Conservation (phyloP, 1,140 invertebrate genomes). For the Zaprionus nigranus region DNA sequence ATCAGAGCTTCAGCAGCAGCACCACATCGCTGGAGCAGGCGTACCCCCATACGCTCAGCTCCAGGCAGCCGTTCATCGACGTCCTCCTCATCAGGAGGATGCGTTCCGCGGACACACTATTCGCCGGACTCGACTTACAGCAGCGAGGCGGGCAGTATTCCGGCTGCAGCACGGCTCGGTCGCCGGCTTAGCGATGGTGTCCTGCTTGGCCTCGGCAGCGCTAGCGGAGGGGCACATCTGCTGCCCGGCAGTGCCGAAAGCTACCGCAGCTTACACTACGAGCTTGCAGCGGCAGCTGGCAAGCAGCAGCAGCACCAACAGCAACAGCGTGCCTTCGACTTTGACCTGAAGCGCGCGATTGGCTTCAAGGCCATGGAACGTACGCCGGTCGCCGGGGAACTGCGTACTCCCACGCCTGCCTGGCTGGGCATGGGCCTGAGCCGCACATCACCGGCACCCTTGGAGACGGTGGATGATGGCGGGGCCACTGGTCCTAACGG, state of each 20-base stretch:
- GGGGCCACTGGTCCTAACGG: constrained; percentile 8
- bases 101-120: constrained; percentile 55
- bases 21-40: constrained; percentile 81
- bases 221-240: constrained; percentile 51
- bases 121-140: constrained; percentile 80
- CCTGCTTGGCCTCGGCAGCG: constrained; percentile 61
- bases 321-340: constrained; percentile 85
- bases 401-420: constrained; percentile 91
- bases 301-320: constrained; percentile 43
- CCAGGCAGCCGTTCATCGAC: constrained; percentile 63
- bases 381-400: constrained; percentile 87
- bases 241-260: constrained; percentile 74
- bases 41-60: constrained; percentile 76
- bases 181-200: constrained; percentile 80
- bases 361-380: constrained; percentile 90
- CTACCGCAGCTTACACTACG: constrained; percentile 77
- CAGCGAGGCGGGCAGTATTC: constrained; percentile 62
- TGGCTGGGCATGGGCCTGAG: constrained; percentile 97
- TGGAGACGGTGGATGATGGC: constrained; percentile 73
- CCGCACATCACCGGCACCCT: constrained; percentile 91
- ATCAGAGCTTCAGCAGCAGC: constrained; percentile 84
- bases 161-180: constrained; percentile 57
- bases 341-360: constrained; percentile 89
- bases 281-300: constrained; percentile 52
- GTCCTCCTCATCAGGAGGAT: constrained; percentile 53